Evolutionary conservation across 2,113 vertebrate genomes (phyloP).

Genomic region (Melanostigma gelatinosum): DNA sequence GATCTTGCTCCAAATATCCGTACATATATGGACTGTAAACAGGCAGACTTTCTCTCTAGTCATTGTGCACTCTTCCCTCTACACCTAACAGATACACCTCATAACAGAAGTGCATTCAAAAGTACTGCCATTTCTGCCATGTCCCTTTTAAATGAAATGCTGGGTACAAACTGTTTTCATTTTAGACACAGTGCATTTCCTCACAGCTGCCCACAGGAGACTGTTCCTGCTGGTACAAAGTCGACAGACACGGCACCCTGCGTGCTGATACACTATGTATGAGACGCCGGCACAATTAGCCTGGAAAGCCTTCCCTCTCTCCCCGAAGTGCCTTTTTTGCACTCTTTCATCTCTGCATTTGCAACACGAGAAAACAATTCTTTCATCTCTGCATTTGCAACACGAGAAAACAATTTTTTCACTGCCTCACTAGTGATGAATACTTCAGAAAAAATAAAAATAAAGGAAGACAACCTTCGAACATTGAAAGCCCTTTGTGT

Average conservation of each 20-base stretch:
- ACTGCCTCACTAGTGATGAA: slow-evolving; percentile 38
- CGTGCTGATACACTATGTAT: slow-evolving; percentile 51
- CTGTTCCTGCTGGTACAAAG: slow-evolving; percentile 40
- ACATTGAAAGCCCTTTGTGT: slow-evolving; percentile 32
- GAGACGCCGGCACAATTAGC: slow-evolving; percentile 59
- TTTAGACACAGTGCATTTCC: slow-evolving; percentile 56
- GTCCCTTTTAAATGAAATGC: slow-evolving; percentile 7
- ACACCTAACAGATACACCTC: not conserved
- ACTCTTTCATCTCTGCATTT: slow-evolving; percentile 51
- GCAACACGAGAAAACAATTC: slow-evolving; percentile 52
- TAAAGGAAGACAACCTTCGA: slow-evolving; percentile 37
- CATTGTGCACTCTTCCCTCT: not conserved
- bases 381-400: slow-evolving; percentile 51
- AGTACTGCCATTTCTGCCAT: not conserved
- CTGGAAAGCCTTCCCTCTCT: slow-evolving; percentile 44
- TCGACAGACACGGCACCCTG: slow-evolving; percentile 36
- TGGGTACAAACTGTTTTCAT: slow-evolving; percentile 35
- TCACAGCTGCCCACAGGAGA: slow-evolving; percentile 60
- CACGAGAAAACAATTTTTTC: slow-evolving; percentile 56
- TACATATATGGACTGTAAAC: not conserved
- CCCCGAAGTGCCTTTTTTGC: slow-evolving; percentile 39
- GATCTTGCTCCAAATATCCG: not conserved
- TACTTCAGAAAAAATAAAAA: slow-evolving; percentile 15
- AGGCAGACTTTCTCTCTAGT: not conserved
- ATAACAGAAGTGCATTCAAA: not conserved